Conservation (phyloP, 2,888 invertebrate genomes). For the Marronus borbonicus region DNA sequence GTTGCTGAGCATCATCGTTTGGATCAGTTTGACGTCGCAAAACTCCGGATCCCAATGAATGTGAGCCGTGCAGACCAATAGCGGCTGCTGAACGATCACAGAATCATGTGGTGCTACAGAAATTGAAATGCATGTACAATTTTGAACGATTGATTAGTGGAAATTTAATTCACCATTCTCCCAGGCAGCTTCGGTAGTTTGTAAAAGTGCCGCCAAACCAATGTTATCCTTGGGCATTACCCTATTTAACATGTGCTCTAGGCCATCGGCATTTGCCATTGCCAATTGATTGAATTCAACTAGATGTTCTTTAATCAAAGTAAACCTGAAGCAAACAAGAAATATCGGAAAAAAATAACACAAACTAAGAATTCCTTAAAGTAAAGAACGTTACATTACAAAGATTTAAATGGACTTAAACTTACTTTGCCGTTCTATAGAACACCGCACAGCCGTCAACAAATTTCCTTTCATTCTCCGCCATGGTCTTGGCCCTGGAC, state of each 20-base stretch:
- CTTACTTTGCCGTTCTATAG: constrained; percentile 93
- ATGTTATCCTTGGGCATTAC: constrained; percentile 99
- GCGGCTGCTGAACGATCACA: constrained; percentile 84
- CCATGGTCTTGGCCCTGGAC: constrained; percentile 98
- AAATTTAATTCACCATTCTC: constrained; percentile 79
- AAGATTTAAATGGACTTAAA: constrained; percentile 53
- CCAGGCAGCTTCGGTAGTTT: constrained; percentile 96
- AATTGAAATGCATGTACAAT: not conserved
- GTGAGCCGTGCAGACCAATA: constrained; percentile 98
- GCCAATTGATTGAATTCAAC: constrained; percentile 99
- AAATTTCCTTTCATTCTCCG: constrained; percentile 95
- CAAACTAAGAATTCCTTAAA: not conserved
- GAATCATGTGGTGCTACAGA: constrained; percentile 77
- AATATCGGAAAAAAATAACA: not conserved
- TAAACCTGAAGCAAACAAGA: constrained; percentile 79
- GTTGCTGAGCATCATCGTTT: constrained; percentile 98
- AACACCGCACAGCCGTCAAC: constrained; percentile 99
- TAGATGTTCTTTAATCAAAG: constrained; percentile 94
- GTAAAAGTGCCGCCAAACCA: constrained; percentile 94
- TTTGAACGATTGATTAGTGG: not conserved
- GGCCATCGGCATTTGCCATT: constrained; percentile 98
- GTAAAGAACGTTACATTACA: not conserved
- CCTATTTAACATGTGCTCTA: constrained; percentile 97
- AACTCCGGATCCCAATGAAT: constrained; percentile 99
- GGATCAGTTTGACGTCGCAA: constrained; percentile 99